Evolutionary conservation across 2,113 vertebrate genomes (phyloP).

Genomic region (Catharus minimus): DNA sequence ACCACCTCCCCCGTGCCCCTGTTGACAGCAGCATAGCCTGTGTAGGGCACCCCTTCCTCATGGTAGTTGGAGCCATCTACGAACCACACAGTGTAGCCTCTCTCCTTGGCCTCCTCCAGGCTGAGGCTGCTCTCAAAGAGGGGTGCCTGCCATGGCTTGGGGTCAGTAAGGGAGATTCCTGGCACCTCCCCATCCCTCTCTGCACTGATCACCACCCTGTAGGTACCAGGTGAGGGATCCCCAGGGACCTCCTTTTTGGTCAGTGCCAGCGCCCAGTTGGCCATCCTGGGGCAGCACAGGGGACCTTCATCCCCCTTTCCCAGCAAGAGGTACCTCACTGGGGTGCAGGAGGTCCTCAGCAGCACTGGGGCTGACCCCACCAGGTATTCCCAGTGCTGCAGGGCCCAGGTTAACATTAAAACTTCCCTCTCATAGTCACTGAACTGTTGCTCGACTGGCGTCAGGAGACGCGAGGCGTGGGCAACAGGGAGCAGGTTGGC

Average conservation of each 20-base stretch:
- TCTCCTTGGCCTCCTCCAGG: slow-evolving; percentile 31
- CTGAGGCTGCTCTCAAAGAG: slow-evolving; percentile 48
- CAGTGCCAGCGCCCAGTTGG: not conserved
- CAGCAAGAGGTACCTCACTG: not conserved
- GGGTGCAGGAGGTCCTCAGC: not conserved
- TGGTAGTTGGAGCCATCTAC: slow-evolving; percentile 49
- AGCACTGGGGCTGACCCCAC: not conserved
- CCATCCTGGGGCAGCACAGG: slow-evolving; percentile 24
- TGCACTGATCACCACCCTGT: not conserved
- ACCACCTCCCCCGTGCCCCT: not conserved
- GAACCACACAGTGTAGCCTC: not conserved
- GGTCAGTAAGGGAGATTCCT: fast-evolving
- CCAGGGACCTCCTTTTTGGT: not conserved
- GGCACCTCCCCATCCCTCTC: not conserved
- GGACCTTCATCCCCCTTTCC: not conserved
- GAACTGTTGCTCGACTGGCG: not conserved
- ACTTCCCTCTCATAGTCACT: slow-evolving; percentile 19
- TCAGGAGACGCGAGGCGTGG: slow-evolving; percentile 9
- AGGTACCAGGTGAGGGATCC: not conserved
- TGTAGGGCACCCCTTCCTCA: not conserved
- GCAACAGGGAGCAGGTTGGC: not conserved
- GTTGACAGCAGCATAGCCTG: slow-evolving; percentile 12
- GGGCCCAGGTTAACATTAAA: slow-evolving; percentile 40
- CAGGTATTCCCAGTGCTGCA: slow-evolving; percentile 55
- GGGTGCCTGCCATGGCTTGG: not conserved